Evolutionary conservation across 2,888 invertebrate genomes (phyloP).

Genomic region (Calameuta filiformis): DNA sequence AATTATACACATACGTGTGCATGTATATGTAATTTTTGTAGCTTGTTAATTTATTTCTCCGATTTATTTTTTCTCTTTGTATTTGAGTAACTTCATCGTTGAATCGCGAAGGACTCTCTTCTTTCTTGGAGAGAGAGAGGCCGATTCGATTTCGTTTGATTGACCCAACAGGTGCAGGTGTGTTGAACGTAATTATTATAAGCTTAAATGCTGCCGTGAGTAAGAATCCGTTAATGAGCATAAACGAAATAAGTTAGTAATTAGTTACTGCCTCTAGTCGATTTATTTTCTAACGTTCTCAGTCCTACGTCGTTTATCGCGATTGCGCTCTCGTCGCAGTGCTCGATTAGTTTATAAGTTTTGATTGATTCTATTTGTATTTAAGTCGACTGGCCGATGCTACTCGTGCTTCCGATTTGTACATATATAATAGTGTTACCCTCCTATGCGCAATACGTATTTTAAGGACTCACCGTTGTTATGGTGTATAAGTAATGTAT

Average conservation of each 20-base stretch:
- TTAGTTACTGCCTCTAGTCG: conserved; percentile 43
- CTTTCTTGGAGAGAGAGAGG: not conserved
- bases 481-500: conserved; percentile 4
- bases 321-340: not conserved
- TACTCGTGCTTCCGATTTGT: conserved; percentile 2
- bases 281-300: conserved; percentile 21
- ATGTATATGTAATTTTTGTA: not conserved
- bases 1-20: not conserved
- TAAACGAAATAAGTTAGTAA: conserved; percentile 21
- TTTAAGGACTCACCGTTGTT: conserved; percentile 3
- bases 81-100: not conserved
- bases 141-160: not conserved
- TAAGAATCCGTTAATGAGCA: conserved; percentile 4
- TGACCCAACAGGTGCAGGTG: not conserved
- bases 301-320: not conserved
- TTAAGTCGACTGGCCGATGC: conserved; percentile 1
- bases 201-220: conserved; percentile 6
- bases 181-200: not conserved
- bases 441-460: not conserved
- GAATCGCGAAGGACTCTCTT: not conserved
- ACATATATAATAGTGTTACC: not conserved
- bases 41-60: not conserved
- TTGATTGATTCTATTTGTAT: not conserved
- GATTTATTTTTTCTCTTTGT: not conserved
- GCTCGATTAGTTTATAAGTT: not conserved